Conservation (phyloP, 2,888 invertebrate genomes). For the Diachrysia chrysitis region DNA sequence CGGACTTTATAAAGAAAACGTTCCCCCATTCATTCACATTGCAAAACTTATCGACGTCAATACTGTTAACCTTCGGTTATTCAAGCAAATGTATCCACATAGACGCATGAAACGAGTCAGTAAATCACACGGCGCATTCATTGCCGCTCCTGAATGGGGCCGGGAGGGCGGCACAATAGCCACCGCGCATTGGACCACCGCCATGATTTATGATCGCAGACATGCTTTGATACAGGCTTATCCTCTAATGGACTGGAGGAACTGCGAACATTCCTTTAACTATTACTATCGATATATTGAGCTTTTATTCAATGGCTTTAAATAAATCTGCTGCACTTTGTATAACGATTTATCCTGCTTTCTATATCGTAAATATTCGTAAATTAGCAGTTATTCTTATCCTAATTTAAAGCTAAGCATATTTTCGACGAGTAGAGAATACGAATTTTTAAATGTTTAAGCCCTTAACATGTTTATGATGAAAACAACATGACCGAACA, state of each 20-base stretch:
- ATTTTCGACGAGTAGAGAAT: not conserved
- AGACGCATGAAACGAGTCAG: conserved; percentile 51
- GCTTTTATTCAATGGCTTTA: conserved; percentile 13
- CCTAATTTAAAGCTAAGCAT: not conserved
- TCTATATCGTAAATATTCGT: not conserved
- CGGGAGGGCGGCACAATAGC: conserved; percentile 51
- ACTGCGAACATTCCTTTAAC: conserved; percentile 47
- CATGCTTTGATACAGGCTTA: conserved; percentile 57
- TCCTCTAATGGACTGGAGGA: conserved; percentile 58
- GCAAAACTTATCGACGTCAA: conserved; percentile 48
- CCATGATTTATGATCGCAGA: conserved; percentile 56
- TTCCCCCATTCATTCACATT: conserved; percentile 46
- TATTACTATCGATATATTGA: conserved; percentile 28
- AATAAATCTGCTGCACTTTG: conserved; percentile 10
- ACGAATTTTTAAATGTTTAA: not conserved
- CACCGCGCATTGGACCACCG: conserved; percentile 50
- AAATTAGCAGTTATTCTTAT: not conserved
- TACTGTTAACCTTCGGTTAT: conserved; percentile 56
- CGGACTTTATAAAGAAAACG: conserved; percentile 53
- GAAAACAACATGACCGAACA: not conserved
- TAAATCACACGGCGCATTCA: conserved; percentile 62
- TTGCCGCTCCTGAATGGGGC: conserved; percentile 56
- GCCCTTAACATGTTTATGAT: too few relatives aligned
- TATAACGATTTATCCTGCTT: not conserved
- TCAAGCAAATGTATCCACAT: conserved; percentile 55